Conservation (phyloP, 1,140 invertebrate genomes). For the Sitobion miscanthi region DNA sequence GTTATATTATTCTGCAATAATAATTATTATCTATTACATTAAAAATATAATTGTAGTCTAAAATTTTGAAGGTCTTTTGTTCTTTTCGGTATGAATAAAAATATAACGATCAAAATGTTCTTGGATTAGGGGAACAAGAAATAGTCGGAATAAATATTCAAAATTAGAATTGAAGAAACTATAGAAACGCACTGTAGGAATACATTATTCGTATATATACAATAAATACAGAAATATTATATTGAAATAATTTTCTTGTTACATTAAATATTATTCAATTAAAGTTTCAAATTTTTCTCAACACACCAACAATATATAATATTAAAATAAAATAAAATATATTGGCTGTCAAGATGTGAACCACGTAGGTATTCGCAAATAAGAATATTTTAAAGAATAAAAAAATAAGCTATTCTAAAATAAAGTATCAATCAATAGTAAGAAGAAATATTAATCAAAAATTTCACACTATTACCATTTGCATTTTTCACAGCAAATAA, state of each 20-base stretch:
- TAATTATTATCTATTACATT: neutral
- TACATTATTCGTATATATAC: neutral
- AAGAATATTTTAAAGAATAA: neutral
- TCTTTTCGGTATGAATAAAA: neutral
- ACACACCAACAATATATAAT: neutral
- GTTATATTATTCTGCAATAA: neutral
- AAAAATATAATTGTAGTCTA: neutral
- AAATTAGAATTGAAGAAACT: neutral
- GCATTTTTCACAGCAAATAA: neutral
- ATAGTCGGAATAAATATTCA: neutral
- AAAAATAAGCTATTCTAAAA: neutral
- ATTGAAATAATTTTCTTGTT: neutral
- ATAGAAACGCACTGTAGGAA: neutral
- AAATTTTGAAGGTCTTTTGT: neutral
- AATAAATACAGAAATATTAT: neutral
- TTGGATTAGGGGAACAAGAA: neutral
- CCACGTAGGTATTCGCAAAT: neutral
- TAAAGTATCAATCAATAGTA: neutral
- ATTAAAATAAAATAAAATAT: neutral
- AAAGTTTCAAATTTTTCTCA: neutral
- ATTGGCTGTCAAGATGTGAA: neutral
- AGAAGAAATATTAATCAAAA: neutral
- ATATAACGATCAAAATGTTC: neutral
- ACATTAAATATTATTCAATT: constrained; percentile 12
- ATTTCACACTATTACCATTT: neutral